Evolutionary conservation across 2,797 vertebrate genomes (phyloP).

Genomic region (Discoglossus pictus): DNA sequence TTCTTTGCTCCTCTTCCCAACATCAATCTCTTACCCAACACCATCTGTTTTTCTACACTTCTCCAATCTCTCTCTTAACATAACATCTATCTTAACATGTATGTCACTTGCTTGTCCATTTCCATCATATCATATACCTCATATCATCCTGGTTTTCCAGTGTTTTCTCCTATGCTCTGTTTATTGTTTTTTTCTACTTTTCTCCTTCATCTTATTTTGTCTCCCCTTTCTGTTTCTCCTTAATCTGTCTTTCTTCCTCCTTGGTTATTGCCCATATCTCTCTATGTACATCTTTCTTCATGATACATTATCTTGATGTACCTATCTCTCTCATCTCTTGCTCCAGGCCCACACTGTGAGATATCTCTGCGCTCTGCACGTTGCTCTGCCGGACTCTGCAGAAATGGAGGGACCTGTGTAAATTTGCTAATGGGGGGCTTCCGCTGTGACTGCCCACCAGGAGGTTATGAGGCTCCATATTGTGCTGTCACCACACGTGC

Average conservation of each 20-base stretch:
- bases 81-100: too few relatives aligned
- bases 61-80: too few relatives aligned
- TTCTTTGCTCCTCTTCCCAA: too few relatives aligned
- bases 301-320: conserved; percentile 5
- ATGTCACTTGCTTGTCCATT: too few relatives aligned
- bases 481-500: conserved; percentile 90
- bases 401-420: conserved; percentile 86
- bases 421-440: conserved; percentile 93
- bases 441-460: conserved; percentile 84
- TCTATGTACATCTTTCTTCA: background rate
- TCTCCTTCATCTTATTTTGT: background rate
- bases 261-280: background rate
- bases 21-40: too few relatives aligned
- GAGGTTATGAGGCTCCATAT: conserved; percentile 88
- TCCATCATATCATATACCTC: too few relatives aligned
- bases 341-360: conserved; percentile 83
- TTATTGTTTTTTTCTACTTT: background rate
- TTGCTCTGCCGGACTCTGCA: conserved; percentile 83
- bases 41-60: too few relatives aligned
- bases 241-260: background rate
- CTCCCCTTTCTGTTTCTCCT: conserved; percentile 35
- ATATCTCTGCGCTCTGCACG: conserved; percentile 85
- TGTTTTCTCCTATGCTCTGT: too few relatives aligned
- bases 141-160: too few relatives aligned
- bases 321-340: conserved; percentile 5